Base-by-base conservation (phyloP, 1,140 invertebrate genomes). In the Atta colombica region DNA sequence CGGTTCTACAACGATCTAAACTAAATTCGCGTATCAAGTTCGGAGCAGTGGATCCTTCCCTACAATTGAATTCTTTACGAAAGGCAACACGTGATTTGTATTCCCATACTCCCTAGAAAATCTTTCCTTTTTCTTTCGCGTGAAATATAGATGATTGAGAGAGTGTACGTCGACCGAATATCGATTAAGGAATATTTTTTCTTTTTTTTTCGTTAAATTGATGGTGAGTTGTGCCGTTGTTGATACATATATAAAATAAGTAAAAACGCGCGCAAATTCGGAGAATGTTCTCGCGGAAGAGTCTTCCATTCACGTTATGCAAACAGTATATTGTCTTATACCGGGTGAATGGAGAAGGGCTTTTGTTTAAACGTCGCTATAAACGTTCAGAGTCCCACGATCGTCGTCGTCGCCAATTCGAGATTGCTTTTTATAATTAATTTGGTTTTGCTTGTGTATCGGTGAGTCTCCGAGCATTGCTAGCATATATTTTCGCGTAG, bases 11-110 rank as follows among this genome's bases (percentile, higher is more conserved):
- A 71, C 58, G 86, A 89, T 58, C 89, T 90, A 90, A 90, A 90
- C 89, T 90, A 90, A 90, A 89, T 87, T 78, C 89, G 88, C 88
- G 75, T 84, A 90, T 86, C 77, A 81, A 88, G 80, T 87, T 69
- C 77, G 90, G 88, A 92, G 77, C 82, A 85, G 85, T 91, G 77
- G 68, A 80, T 91, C 91, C 85, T 87, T 85, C 82, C 87, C 87
- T 91, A 89, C 88, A 81, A 87, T 91, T 89, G 90, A 90, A 93
- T 93, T 91, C 91, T 91, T 94, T 94, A 93, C 93, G 81, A 94
- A 94, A 94, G 93, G 94, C 93, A 94, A 94, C 93, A 92, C 92
- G 93, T 94, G 93, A 94, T 93, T 93, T 91, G 86, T 91, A 91
- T 90, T 89, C 89, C 75, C 90, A 91, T 86, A 90, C 87, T 91